Conservation (phyloP, 2,888 invertebrate species). For the Nycteola revayana region DNA sequence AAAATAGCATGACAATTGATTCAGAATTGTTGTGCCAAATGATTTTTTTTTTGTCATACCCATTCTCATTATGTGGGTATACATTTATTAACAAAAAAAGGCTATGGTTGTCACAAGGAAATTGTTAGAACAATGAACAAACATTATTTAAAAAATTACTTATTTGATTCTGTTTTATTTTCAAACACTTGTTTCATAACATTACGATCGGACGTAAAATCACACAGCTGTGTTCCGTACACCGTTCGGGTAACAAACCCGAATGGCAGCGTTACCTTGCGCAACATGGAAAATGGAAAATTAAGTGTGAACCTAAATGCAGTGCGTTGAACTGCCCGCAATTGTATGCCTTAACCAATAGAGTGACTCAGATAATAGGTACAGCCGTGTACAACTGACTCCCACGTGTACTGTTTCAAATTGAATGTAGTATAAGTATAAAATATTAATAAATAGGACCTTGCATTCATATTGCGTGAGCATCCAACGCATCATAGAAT, state of each 20-base stretch:
- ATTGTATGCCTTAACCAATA: slow-evolving; percentile 47
- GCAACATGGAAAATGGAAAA: slow-evolving; percentile 66
- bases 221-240: neutral
- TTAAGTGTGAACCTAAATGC: slow-evolving; percentile 52
- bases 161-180: too few species aligned
- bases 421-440: slow-evolving; percentile 25
- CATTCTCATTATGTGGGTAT: too few species aligned
- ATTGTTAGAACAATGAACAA: too few species aligned
- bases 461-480: slow-evolving; percentile 20
- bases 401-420: slow-evolving; percentile 39
- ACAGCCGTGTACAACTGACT: slow-evolving; percentile 30
- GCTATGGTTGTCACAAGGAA: too few species aligned
- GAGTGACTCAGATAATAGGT: slow-evolving; percentile 44
- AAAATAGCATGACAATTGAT: too few species aligned
- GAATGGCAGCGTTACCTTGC: slow-evolving; percentile 35
- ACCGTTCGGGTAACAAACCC: slow-evolving; percentile 6
- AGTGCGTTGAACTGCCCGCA: slow-evolving; percentile 60
- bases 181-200: neutral
- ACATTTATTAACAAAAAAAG: too few species aligned
- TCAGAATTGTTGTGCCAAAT: too few species aligned
- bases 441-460: slow-evolving; percentile 25
- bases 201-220: neutral
- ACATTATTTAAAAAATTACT: too few species aligned
- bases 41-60: too few species aligned
- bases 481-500: too few species aligned